Evolutionary conservation across 2,113 vertebrate species (phyloP).

Genomic region (Tiliqua scincoides): DNA sequence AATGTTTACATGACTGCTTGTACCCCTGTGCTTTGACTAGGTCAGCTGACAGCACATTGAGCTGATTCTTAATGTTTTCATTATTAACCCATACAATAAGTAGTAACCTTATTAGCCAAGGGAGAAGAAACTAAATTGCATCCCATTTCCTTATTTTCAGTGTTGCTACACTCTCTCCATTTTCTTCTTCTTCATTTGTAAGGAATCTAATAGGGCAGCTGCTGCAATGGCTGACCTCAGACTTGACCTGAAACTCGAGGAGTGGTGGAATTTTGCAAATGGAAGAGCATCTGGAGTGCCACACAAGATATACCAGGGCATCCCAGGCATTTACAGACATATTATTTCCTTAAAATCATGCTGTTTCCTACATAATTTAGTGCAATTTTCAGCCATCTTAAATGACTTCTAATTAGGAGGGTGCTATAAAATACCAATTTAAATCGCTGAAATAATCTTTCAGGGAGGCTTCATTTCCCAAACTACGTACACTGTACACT

Average conservation of each 20-base stretch:
- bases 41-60: slow-evolving; percentile 56
- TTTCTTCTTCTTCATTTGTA: not conserved
- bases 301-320: not conserved
- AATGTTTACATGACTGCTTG: slow-evolving; percentile 56
- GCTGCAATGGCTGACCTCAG: slow-evolving; percentile 9
- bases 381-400: slow-evolving; percentile 4
- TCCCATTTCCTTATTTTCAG: fast-evolving
- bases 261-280: slow-evolving; percentile 43
- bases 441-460: slow-evolving; percentile 46
- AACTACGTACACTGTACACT: not conserved
- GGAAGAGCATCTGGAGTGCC: slow-evolving; percentile 15
- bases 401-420: slow-evolving; percentile 34
- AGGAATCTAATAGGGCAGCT: slow-evolving; percentile 28
- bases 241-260: not conserved
- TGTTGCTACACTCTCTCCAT: slow-evolving; percentile 5
- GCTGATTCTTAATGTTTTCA: slow-evolving; percentile 46
- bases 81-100: slow-evolving; percentile 27
- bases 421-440: slow-evolving; percentile 30
- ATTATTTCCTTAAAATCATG: slow-evolving; percentile 38
- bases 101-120: slow-evolving; percentile 57
- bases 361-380: not conserved
- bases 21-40: slow-evolving; percentile 55
- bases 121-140: slow-evolving; percentile 25
- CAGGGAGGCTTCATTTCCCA: slow-evolving; percentile 22
- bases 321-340: not conserved